Evolutionary conservation across 1,140 invertebrate genomes (phyloP), one percentile per base, ranked within the genome.

Genomic region (Tetramorium simillimum): DNA sequence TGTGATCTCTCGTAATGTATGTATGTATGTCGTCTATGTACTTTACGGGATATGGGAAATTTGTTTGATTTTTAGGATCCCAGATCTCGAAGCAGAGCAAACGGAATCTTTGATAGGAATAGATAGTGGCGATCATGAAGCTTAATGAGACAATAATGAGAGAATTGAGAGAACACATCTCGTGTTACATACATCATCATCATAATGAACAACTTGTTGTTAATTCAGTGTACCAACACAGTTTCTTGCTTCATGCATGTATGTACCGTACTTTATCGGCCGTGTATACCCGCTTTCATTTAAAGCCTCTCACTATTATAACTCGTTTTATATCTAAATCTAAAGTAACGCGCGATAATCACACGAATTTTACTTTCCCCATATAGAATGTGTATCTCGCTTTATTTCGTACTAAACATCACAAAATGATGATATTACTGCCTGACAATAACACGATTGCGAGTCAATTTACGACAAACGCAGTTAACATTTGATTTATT

Each of bases 91-190:
- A 91, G 95, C 96, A 81, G 97, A 97, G 92, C 97, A 97, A 95
- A 97, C 97, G 60, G 97, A 97, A 94, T 97, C 97, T 85, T 94
- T 97, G 46, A 97, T 97, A 92, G 96, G 96, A 86, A 96, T 96
- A 81, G 96, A 96, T 92, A 95, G 93, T 53, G 94, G 93, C 81
- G 96, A 96, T 86, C 96, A 96, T 88, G 96, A 96, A 94, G 96
- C 96, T 90, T 96, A 94, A 95, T 70, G 81, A 80, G 93, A 95
- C 94, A 94, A 95, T 95, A 94, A 95, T 40, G 72, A 56, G 51
- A 89, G 77, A 85, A 89, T 72, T 40, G 69, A 78, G 43, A 85
- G 63, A 14, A 85, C 14, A 70, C 6, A 46, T 12, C n/a, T 75
- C 70, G 65, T 85, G 60, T 87, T 91, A 85, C 89, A 53, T 89